Percentiles rank a stretch among this genome's conserved stretches.
phyloP scores from a whole-genome alignment of 2,888 invertebrate species.

The Acleris emargana region DNA sequence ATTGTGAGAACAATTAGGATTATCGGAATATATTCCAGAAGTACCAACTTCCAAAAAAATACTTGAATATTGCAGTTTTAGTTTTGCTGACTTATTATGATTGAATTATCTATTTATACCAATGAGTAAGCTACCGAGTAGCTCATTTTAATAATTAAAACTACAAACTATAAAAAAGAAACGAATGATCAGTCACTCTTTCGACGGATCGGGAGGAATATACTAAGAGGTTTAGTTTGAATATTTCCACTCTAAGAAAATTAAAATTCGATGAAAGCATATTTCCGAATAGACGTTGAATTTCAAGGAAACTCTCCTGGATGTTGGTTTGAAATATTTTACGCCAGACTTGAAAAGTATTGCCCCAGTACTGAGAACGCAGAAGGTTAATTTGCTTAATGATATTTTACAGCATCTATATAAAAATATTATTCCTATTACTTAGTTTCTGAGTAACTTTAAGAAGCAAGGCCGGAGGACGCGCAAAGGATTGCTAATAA shows the following conservation, averaged over 20 bases:
- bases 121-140: too few species aligned
- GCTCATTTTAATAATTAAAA: too few species aligned
- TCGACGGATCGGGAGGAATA: constrained; percentile 23
- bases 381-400: neutral
- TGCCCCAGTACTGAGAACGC: neutral
- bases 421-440: neutral
- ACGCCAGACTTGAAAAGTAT: neutral
- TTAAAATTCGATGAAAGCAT: constrained; percentile 29
- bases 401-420: too few species aligned
- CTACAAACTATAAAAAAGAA: neutral
- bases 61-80: too few species aligned
- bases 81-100: too few species aligned
- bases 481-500: too few species aligned
- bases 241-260: constrained; percentile 25
- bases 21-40: too few species aligned
- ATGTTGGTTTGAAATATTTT: constrained; percentile 23
- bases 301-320: constrained; percentile 15
- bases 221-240: constrained; percentile 9
- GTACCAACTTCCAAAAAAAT: too few species aligned
- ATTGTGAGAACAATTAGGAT: too few species aligned
- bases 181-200: constrained; percentile 9
- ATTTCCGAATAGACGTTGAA: constrained; percentile 26
- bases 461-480: too few species aligned
- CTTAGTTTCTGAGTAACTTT: too few species aligned
- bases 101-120: too few species aligned